Conservation (phyloP, 2,888 invertebrate species). For the Drosophila pseudotalamancana region DNA sequence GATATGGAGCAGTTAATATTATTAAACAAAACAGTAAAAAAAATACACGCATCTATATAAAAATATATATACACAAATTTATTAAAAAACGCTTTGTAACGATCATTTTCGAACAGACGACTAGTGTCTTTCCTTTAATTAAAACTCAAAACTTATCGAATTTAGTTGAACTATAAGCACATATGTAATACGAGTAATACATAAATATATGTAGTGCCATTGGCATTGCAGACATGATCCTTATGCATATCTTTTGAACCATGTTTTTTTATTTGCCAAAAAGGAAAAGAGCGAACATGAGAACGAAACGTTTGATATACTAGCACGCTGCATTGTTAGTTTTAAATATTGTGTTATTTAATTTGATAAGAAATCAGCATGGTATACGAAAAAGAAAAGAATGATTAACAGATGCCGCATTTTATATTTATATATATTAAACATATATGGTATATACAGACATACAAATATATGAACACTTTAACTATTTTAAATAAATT, state of each 20-base stretch:
- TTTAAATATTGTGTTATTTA: slow-evolving; percentile 76
- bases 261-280: slow-evolving; percentile 64
- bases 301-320: slow-evolving; percentile 36
- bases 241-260: slow-evolving; percentile 73
- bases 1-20: slow-evolving; percentile 68
- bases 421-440: slow-evolving; percentile 62
- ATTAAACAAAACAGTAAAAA: slow-evolving; percentile 5
- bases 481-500: slow-evolving; percentile 73
- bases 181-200: slow-evolving; percentile 48
- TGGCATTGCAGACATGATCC: slow-evolving; percentile 54
- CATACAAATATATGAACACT: slow-evolving; percentile 46
- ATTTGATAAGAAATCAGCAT: slow-evolving; percentile 65
- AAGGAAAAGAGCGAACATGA: slow-evolving; percentile 34
- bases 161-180: slow-evolving; percentile 76
- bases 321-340: slow-evolving; percentile 73
- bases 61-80: slow-evolving; percentile 29
- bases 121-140: slow-evolving; percentile 63
- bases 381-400: slow-evolving; percentile 60
- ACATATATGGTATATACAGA: slow-evolving; percentile 28
- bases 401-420: slow-evolving; percentile 49
- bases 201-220: slow-evolving; percentile 61
- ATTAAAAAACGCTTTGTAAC: slow-evolving; percentile 66
- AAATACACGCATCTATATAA: slow-evolving; percentile 53
- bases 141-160: slow-evolving; percentile 61
- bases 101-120: slow-evolving; percentile 56